Base-by-base conservation (phyloP, 1,140 invertebrate species). In the Aethina tumida region DNA sequence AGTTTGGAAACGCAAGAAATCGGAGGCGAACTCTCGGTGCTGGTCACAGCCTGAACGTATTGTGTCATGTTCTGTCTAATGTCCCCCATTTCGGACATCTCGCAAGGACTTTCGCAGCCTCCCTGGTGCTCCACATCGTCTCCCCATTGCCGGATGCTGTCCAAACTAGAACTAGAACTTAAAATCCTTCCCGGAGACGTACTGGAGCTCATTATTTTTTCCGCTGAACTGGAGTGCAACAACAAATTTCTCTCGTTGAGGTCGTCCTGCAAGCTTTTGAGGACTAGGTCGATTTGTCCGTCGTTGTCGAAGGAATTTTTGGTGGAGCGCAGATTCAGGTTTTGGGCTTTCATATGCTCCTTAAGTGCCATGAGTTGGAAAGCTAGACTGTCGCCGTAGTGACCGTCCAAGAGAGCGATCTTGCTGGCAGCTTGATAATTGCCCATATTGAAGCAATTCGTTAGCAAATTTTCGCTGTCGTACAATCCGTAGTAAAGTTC, bases 351-450 rank as follows among this genome's bases (percentile, higher is more conserved):
- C 31, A 58, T 52, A 18, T 54, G 47, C 6, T 41, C 44, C 31
- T 60, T 61, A 32, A 66, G 54, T 12, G 62, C 62, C 28, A 52
- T 48, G 27, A 68, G 41, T 40, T 62, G 62, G 35, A 65, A 67
- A n/a, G 54, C 52, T 21, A 68, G 52, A 35, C 64, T 64, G 32
- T 65, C 55, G 29, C 61, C 56, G 40, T 53, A 66, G 42, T 65
- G 55, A 2, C 58, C 56, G 16, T 66, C 53, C 24, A 67, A 46
- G 28, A 62, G 52, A 8, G 63, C 53, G 3, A 65, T 52, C 48
- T 64, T 65, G 31, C 63, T 59, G 2, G 64, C 64, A 1, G 61
- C 62, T 40, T 65, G 64, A 24, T 56, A 59, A 47, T 67, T 66
- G 30, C 58, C 50, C 9, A 54, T 34, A 27, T 64, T 55, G 7